Percentiles rank a stretch among this genome's conserved stretches.
Evolutionary conservation across 2,113 vertebrate genomes (phyloP).

Genomic region (Podiceps cristatus): DNA sequence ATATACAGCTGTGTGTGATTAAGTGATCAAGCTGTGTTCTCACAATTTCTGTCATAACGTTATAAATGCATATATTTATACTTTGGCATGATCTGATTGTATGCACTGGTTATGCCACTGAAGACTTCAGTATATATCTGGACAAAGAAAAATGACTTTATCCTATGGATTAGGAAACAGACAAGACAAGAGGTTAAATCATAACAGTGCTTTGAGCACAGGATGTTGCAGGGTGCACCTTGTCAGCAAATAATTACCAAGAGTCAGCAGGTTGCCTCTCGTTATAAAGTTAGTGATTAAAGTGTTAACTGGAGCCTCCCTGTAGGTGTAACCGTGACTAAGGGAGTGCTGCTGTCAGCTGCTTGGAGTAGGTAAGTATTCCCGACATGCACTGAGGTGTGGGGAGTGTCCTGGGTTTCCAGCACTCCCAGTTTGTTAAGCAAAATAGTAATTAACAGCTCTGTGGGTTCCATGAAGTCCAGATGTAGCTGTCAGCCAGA

Average conservation of each 20-base stretch:
- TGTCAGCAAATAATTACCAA: background rate
- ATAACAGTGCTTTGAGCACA: background rate
- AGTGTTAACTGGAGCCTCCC: slow-evolving; percentile 35
- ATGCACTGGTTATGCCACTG: too few relatives aligned
- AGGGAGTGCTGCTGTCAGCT: background rate
- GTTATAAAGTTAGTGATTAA: background rate
- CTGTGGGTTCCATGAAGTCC: background rate
- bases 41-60: background rate
- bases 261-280: background rate
- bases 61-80: background rate
- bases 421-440: background rate
- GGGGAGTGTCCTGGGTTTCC: slow-evolving; percentile 67
- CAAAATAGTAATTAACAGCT: background rate
- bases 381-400: slow-evolving; percentile 71
- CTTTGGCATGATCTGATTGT: background rate
- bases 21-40: background rate
- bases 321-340: background rate
- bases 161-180: accelerated
- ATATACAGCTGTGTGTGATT: background rate
- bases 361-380: slow-evolving; percentile 30
- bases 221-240: background rate
- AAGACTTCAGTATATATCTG: accelerated
- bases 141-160: background rate
- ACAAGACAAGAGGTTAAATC: background rate
- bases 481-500: background rate